Conservation (phyloP, 2,888 invertebrate species). For the Limnephilus auricula region DNA sequence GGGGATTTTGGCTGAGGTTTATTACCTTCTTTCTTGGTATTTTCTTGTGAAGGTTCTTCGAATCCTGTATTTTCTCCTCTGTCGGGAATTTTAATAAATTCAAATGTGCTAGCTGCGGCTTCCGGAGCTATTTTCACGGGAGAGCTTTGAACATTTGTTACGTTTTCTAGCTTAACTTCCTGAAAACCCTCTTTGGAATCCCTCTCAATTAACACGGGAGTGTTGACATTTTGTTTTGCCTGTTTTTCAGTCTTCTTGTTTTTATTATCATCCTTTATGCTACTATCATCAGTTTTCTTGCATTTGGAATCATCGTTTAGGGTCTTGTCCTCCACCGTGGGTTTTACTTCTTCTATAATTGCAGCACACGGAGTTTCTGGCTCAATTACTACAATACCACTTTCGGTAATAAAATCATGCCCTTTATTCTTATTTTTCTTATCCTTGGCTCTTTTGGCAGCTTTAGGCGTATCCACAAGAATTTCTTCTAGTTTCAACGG, state of each 20-base stretch:
- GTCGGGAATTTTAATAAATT: conserved; percentile 58
- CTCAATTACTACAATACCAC: background rate
- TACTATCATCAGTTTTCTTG: background rate
- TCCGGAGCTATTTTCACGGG: background rate
- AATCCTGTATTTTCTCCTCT: conserved; percentile 9
- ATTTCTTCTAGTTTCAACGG: background rate
- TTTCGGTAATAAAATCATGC: conserved; percentile 7
- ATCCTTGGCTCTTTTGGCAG: conserved; percentile 59
- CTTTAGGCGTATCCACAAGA: conserved; percentile 53
- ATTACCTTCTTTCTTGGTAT: conserved; percentile 29
- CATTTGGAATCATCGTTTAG: background rate
- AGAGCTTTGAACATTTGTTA: background rate
- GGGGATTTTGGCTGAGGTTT: conserved; percentile 59
- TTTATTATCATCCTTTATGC: background rate
- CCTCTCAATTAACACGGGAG: background rate
- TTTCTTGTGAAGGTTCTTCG: background rate
- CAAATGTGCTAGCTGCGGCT: conserved; percentile 50
- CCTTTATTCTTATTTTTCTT: conserved; percentile 62
- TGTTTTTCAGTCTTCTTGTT: too few relatives aligned
- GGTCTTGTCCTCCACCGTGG: background rate
- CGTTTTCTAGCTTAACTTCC: conserved; percentile 34
- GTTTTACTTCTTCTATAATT: conserved; percentile 4
- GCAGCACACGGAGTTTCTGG: background rate
- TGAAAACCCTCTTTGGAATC: background rate
- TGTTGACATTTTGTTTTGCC: too few relatives aligned